These are phyloP conservation scores for Propsilocerus akamusi DNA, from an alignment of 1,140 invertebrate genomes.

Conservation along the genomic window DNA sequence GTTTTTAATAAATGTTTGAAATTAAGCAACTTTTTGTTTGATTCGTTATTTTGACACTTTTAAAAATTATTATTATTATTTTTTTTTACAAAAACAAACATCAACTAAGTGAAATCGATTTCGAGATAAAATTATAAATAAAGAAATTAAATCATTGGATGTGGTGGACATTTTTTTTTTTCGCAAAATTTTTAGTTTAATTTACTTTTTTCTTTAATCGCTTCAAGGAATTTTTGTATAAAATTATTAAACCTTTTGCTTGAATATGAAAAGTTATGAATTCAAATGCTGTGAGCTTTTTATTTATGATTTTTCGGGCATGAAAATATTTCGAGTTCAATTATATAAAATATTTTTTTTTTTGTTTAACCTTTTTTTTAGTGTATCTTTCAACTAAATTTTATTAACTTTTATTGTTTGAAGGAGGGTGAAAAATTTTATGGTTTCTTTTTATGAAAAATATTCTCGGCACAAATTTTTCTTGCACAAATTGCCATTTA, in stretches of 20 bases:
- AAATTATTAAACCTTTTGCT: not conserved
- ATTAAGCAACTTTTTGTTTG: no score
- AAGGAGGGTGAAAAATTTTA: not conserved
- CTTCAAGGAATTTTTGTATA: no score
- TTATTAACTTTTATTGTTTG: not conserved
- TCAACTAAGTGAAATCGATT: not conserved
- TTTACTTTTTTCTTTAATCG: no score
- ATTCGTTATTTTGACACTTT: no score
- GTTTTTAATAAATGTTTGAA: no score
- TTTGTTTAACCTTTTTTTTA: conserved; percentile 2
- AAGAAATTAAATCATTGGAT: conserved; percentile 4
- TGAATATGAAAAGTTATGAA: not conserved
- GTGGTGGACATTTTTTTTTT: not conserved
- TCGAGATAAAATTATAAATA: not conserved
- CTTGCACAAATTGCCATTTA: no score
- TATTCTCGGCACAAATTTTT: not conserved
- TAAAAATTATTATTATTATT: no score
- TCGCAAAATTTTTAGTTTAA: not conserved
- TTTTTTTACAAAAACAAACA: not conserved
- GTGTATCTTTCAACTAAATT: not conserved
- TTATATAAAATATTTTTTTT: conserved; percentile 1
- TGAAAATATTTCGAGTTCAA: not conserved
- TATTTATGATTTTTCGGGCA: not conserved
- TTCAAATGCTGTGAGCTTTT: not conserved
- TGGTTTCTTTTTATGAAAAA: not conserved